Evolutionary conservation across 2,113 vertebrate species (phyloP), one percentile per base, ranked within the genome.

Genomic region (Psittacara wagleri): DNA sequence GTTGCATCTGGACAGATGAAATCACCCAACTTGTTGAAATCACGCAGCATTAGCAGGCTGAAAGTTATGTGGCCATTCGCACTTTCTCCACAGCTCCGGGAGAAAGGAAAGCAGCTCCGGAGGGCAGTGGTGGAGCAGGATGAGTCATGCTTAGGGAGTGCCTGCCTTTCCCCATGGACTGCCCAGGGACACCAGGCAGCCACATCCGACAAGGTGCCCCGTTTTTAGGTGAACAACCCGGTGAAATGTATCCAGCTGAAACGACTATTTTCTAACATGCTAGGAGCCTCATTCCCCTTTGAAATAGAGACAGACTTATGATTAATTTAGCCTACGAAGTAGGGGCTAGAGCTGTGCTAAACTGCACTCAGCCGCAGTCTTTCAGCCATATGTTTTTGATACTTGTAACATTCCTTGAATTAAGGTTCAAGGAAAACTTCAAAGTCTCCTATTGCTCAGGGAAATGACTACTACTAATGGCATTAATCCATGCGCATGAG

Each of bases 341-440:
- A 83, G 55, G 51, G 68, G 48, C 62, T 72, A 29, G 63, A 31
- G 75, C 61, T 78, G 54, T 55, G 59, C 73, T 73, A 24, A 72
- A 33, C 57, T 68, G 90, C 78, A 51, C 15, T 54, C 2, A 0
- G 55, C 41, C 0, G 0, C 74, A 66, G 51, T 2, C 72, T 72
- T 93, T 83, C 55, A 48, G 76, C 46, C 92, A 84, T 39, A 7
- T 86, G 88, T 44, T 93, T 96, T 78, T 95, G 69, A 94, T 95
- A 93, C 48, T 93, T 51, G 4, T 27, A 92, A 93, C 64, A 78
- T 95, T 93, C 61, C 79, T 93, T 8, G 18, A 80, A 90, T 67
- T 81, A 92, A 68, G 20, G 90, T 88, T 94, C 54, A 90, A 88
- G 88, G 76, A 88, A 90, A 93, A 93, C 90, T 88, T 95, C 69